Evolutionary conservation across 2,113 vertebrate genomes (phyloP).

Genomic region (Bos indicus): DNA sequence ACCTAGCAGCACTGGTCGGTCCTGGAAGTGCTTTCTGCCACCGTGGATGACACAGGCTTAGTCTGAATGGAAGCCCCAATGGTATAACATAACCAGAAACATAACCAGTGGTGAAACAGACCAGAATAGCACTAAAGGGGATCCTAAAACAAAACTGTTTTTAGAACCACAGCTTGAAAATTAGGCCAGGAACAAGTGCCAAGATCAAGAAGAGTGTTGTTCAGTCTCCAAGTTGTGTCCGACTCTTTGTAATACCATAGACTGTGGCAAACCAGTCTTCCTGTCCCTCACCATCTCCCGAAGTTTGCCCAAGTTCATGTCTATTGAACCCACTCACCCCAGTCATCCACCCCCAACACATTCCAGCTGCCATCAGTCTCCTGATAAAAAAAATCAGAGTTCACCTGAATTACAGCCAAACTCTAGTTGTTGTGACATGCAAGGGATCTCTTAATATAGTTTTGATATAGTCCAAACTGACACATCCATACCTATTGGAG

Average conservation of each 20-base stretch:
- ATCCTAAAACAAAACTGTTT: too few species aligned
- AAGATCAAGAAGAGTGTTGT: background rate
- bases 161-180: too few species aligned
- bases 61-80: too few species aligned
- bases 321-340: background rate
- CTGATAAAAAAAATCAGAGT: background rate
- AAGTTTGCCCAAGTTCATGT: too few species aligned
- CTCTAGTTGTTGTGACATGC: background rate
- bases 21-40: too few species aligned
- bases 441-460: background rate
- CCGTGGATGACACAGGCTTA: too few species aligned
- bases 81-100: too few species aligned
- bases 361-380: background rate
- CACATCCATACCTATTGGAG: background rate
- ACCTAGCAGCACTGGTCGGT: too few species aligned
- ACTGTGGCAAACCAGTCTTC: fast-evolving
- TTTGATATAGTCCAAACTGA: background rate
- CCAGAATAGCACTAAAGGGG: too few species aligned
- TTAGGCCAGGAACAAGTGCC: too few species aligned
- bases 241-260: fast-evolving
- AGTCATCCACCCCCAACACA: fast-evolving
- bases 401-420: background rate
- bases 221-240: fast-evolving
- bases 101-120: too few species aligned
- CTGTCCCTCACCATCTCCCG: fast-evolving